Evolutionary conservation across 2,797 vertebrate genomes (phyloP).

Genomic region (Lagodon rhomboides): DNA sequence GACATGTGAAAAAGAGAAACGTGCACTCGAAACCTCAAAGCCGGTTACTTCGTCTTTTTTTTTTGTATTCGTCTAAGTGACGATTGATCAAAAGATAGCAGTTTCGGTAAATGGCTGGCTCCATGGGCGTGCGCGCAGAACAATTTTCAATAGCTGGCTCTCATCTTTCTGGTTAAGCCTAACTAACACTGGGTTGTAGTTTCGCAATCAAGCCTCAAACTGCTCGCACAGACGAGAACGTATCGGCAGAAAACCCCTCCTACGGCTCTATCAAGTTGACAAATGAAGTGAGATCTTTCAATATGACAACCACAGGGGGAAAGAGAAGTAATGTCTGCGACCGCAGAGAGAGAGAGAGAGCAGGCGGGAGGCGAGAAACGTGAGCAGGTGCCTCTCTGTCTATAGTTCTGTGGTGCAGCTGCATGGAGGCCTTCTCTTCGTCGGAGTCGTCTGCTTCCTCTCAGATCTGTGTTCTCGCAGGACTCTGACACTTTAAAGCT

Average conservation of each 20-base stretch:
- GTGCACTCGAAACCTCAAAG: slow-evolving; percentile 22
- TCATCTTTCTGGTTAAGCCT: slow-evolving; percentile 54
- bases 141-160: slow-evolving; percentile 55
- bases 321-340: slow-evolving; percentile 76
- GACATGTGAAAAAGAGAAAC: not conserved
- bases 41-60: not conserved
- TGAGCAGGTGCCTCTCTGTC: slow-evolving; percentile 81
- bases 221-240: slow-evolving; percentile 43
- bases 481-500: slow-evolving; percentile 23
- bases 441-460: slow-evolving; percentile 68
- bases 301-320: slow-evolving; percentile 81
- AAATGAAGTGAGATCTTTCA: slow-evolving; percentile 83
- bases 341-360: slow-evolving; percentile 72
- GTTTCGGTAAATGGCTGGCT: slow-evolving; percentile 68
- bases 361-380: slow-evolving; percentile 78
- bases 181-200: slow-evolving; percentile 63
- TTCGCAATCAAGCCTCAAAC: slow-evolving; percentile 64
- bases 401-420: slow-evolving; percentile 68
- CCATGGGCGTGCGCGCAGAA: slow-evolving; percentile 20
- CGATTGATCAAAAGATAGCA: slow-evolving; percentile 34
- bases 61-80: not conserved
- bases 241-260: slow-evolving; percentile 44
- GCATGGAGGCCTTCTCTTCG: slow-evolving; percentile 61
- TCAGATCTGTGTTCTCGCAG: slow-evolving; percentile 27
- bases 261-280: slow-evolving; percentile 63